Evolutionary conservation across 2,797 vertebrate genomes (phyloP), one percentile per base, ranked within the genome.

Genomic region (Microtus agrestis): DNA sequence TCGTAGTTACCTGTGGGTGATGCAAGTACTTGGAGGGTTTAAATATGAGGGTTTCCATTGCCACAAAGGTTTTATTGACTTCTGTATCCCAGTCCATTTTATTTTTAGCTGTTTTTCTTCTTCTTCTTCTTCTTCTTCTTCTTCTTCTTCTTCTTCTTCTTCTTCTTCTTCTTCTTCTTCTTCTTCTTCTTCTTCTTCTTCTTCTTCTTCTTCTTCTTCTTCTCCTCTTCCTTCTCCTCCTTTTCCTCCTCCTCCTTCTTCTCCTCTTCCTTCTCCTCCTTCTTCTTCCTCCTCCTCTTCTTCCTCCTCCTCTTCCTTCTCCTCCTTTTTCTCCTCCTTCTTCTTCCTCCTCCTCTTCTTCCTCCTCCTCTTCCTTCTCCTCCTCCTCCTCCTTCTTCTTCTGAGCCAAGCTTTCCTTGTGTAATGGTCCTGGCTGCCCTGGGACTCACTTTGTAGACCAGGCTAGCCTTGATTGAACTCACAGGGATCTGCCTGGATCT

Each of bases 281-380:
- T 15, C 46, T 4, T 51, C 7, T 1, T 21, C 8, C 4, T 29
- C 6, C 14, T 31, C 6, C 5, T n/a, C 14, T 1, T 6, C 2
- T 34, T n/a, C 0, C 34, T 34, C 2, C 4, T n/a, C 6, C 17
- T 37, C 7, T n/a, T n/a, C n/a, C n/a, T n/a, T 3, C 9, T 54
- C 10, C 1, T 23, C 21, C 5, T 19, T 37, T 0, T 2, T 25
- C 7, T 5, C 25, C 2, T 11, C 4, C 37, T 23, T 0, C 21
- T 73, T 5, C 27, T 1, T 78, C 2, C 31, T 31, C 10, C 17
- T 63, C 2, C 5, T 15, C 46, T 4, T 51, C 7, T 1, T 21
- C 8, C 4, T 29, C 6, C 14, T 31, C 6, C 5, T n/a, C 14
- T 1, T 6, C 2, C 67, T n/a, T 1, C 34, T 34, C 2, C 4